These are phyloP conservation scores for Neodiprion pinetum DNA, from an alignment of 1,140 invertebrate species.

Conservation along the genomic window DNA sequence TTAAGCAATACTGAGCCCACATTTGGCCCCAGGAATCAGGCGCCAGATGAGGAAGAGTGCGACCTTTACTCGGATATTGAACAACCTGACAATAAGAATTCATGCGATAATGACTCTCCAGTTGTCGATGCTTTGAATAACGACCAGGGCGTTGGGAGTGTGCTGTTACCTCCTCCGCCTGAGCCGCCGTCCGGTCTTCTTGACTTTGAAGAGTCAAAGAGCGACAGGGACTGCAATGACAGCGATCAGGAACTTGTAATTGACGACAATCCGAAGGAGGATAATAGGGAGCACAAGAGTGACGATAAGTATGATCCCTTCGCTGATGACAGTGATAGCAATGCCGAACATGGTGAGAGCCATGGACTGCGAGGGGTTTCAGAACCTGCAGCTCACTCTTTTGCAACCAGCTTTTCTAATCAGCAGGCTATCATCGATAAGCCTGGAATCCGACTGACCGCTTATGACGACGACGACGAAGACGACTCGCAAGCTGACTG, in stretches of 20 bases:
- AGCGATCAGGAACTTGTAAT: conserved; percentile 72
- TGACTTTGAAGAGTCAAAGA: conserved; percentile 59
- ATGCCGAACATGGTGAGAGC: conserved; percentile 27
- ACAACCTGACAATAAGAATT: conserved; percentile 27
- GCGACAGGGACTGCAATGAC: conserved; percentile 65
- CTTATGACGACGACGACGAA: conserved; percentile 59
- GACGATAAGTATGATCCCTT: conserved; percentile 74
- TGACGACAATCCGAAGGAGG: conserved; percentile 66
- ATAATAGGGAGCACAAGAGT: conserved; percentile 50
- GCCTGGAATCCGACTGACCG: conserved; percentile 38
- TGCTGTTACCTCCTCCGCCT: conserved; percentile 56
- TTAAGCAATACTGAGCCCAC: background rate
- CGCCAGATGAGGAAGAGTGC: conserved; percentile 49
- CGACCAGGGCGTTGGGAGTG: conserved; percentile 28
- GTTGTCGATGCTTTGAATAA: conserved; percentile 35
- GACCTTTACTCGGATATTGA: conserved; percentile 58
- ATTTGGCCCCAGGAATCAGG: no score
- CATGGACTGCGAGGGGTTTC: background rate
- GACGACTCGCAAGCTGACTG: conserved; percentile 74
- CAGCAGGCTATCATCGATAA: conserved; percentile 28
- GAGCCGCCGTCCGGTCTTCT: conserved; percentile 64
- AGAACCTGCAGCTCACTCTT: background rate
- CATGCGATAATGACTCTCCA: background rate
- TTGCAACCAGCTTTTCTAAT: conserved; percentile 3
- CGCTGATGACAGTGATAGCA: conserved; percentile 59